These are phyloP conservation scores for Calliopsis andreniformis DNA, from an alignment of 1,140 invertebrate genomes.

Conservation along the genomic window DNA sequence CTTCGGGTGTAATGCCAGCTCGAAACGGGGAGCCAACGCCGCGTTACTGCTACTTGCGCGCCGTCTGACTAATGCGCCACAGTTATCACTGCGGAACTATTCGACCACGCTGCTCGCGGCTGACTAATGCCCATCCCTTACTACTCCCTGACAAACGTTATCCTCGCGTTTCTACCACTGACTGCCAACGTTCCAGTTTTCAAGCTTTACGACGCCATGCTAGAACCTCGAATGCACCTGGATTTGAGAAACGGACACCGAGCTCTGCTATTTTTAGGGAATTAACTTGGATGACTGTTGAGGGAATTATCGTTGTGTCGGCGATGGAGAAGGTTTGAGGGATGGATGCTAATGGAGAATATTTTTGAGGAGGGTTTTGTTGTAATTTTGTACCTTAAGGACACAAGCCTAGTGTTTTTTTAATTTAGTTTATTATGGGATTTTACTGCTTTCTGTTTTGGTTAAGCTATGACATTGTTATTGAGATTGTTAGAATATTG, in stretches of 20 bases:
- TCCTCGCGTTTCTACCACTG: background rate
- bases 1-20: constrained; percentile 5
- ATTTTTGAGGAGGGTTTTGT: too few species aligned
- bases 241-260: background rate
- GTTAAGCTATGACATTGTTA: too few species aligned
- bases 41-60: constrained; percentile 3
- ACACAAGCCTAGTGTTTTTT: too few species aligned
- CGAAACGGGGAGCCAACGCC: constrained; percentile 2
- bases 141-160: constrained; percentile 22
- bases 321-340: too few species aligned
- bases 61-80: constrained; percentile 35
- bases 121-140: constrained; percentile 35
- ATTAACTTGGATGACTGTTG: background rate
- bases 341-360: too few species aligned
- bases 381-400: too few species aligned
- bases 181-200: background rate
- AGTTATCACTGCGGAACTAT: constrained; percentile 44
- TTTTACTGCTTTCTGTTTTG: too few species aligned
- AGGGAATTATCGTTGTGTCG: too few species aligned
- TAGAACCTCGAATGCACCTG: background rate
- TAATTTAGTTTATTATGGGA: too few species aligned
- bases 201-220: background rate
- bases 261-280: background rate
- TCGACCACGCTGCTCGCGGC: constrained; percentile 29
- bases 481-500: too few species aligned